Conservation (phyloP, 2,888 invertebrate species). For the Xestia rhomboidea region DNA sequence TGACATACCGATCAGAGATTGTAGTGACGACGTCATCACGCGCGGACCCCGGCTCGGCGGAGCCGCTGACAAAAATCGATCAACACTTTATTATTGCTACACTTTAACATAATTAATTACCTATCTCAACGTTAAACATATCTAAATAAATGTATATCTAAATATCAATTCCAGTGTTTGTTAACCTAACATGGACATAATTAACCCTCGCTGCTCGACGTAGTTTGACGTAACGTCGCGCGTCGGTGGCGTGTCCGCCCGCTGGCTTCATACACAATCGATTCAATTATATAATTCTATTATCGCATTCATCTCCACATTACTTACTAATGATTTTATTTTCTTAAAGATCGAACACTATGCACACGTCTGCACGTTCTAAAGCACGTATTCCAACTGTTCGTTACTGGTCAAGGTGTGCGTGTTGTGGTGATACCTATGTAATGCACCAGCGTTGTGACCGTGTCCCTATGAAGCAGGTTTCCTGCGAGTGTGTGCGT, state of each 20-base stretch:
- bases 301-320: slow-evolving; percentile 70
- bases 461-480: neutral
- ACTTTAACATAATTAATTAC: slow-evolving; percentile 58
- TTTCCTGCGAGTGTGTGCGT: slow-evolving; percentile 19
- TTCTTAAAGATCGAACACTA: slow-evolving; percentile 39
- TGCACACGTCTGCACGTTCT: slow-evolving; percentile 37
- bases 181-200: slow-evolving; percentile 77
- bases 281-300: slow-evolving; percentile 63
- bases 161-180: slow-evolving; percentile 76
- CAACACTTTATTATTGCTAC: slow-evolving; percentile 57
- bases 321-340: slow-evolving; percentile 44
- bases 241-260: slow-evolving; percentile 13
- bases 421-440: neutral
- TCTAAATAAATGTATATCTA: slow-evolving; percentile 70
- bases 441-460: neutral
- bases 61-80: slow-evolving; percentile 20
- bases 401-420: slow-evolving; percentile 4
- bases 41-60: slow-evolving; percentile 3
- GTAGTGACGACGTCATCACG: slow-evolving; percentile 11
- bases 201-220: slow-evolving; percentile 66
- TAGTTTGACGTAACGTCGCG: slow-evolving; percentile 22
- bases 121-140: slow-evolving; percentile 61
- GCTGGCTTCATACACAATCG: slow-evolving; percentile 41
- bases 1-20: neutral
- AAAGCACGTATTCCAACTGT: slow-evolving; percentile 14